Evolutionary conservation across 2,888 invertebrate species (phyloP).

Genomic region (Rhogogaster chlorosoma): DNA sequence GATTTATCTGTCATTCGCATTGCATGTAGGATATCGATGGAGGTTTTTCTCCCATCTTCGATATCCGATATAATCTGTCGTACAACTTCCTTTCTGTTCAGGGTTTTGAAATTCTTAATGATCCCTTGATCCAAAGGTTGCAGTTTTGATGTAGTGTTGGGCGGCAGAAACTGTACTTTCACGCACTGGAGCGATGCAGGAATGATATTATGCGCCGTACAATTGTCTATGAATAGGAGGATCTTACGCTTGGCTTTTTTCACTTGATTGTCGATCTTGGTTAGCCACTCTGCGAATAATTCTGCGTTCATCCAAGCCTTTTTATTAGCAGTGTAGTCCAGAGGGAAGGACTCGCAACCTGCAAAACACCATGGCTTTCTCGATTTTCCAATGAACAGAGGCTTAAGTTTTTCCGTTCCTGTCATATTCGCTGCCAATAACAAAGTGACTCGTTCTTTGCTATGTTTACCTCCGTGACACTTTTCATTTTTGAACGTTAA

Average conservation of each 20-base stretch:
- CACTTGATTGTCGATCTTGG: conserved; percentile 63
- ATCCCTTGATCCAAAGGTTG: conserved; percentile 59
- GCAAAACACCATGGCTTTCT: conserved; percentile 69
- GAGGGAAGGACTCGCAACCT: conserved; percentile 59
- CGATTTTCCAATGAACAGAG: conserved; percentile 69
- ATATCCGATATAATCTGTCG: conserved; percentile 37
- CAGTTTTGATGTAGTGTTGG: conserved; percentile 50
- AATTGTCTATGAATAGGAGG: conserved; percentile 68
- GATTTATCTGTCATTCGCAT: conserved; percentile 48
- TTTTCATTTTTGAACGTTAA: conserved; percentile 53
- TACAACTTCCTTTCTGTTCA: conserved; percentile 55
- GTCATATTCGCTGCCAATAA: conserved; percentile 67
- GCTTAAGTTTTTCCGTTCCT: conserved; percentile 69
- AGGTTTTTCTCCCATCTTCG: conserved; percentile 19
- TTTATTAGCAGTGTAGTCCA: conserved; percentile 66
- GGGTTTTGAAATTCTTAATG: conserved; percentile 50
- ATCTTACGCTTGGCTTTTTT: conserved; percentile 63
- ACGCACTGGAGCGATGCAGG: conserved; percentile 60
- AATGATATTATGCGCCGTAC: conserved; percentile 64
- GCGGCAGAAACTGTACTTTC: conserved; percentile 56
- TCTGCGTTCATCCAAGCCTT: conserved; percentile 72
- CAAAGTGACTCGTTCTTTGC: conserved; percentile 69
- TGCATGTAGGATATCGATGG: conserved; percentile 39
- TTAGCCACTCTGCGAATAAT: conserved; percentile 62
- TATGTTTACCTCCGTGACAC: conserved; percentile 70